Evolutionary conservation across 2,797 vertebrate genomes (phyloP), one percentile per base, ranked within the genome.

Genomic region (Acanthurus tractus): DNA sequence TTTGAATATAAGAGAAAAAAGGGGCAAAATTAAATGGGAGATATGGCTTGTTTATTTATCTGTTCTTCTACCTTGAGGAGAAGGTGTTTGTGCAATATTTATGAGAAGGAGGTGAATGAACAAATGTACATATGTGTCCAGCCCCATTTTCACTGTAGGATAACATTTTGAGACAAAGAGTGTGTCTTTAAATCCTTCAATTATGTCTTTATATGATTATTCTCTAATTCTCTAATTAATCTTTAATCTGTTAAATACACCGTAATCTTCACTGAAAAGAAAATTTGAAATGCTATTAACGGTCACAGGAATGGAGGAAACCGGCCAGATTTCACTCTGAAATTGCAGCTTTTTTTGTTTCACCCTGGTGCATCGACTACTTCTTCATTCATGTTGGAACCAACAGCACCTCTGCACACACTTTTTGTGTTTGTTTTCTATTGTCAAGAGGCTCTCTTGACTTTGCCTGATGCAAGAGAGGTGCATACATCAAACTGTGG

Each of bases 391-490:
- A 36, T 53, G 9, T 52, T 58, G 20, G 6, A 48, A 2, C 48
- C 29, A 34, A 18, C 7, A 25, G 29, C n/a, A 71, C 36, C 63
- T 66, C 25, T 29, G 25, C 18, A 54, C 25, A 46, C 20, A 36
- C 36, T 15, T 29, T 22, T 62, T 29, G 18, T 29, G 44, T 25
- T 52, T 79, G 10, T 36, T 67, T 6, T 52, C 63, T 63, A 58
- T 45, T 63, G 29, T 64, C 50, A 55, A 55, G 50, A 69, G 38
- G 22, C 45, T 50, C 11, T 10, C 23, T 1, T 66, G 56, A 20
- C n/a, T 63, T 61, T 22, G n/a, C 42, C 20, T 70, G 63, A 74
- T 42, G 66, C 12, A 34, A 70, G 15, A 74, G 22, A 63, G 38
- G 22, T 3, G n/a, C 54, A 54, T 38, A n/a, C 18, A 34, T 74